These are phyloP conservation scores for Pyrochroa serraticornis DNA, from an alignment of 2,888 invertebrate genomes.

Conservation along the genomic window DNA sequence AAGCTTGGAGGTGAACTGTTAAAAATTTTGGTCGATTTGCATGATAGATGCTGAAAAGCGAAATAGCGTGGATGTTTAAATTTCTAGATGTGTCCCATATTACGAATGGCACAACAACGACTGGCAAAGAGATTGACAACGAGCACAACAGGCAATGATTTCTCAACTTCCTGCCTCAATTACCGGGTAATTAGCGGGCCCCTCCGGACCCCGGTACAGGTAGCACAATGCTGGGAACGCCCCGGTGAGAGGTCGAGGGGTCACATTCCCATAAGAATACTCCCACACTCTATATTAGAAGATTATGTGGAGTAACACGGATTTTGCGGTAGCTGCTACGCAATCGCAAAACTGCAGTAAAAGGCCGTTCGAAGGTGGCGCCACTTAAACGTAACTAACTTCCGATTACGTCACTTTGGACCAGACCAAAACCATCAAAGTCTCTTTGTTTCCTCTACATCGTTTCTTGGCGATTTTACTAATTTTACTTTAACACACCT, in stretches of 20 bases:
- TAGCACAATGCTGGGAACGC: slow-evolving; percentile 59
- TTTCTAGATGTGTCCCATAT: slow-evolving; percentile 13
- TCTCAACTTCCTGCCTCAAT: slow-evolving; percentile 59
- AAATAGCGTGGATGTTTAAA: not conserved
- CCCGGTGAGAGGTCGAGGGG: slow-evolving; percentile 57
- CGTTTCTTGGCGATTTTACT: no score
- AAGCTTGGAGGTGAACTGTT: no score
- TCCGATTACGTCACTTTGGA: no score
- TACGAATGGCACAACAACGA: slow-evolving; percentile 1
- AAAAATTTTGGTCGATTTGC: no score
- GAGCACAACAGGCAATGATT: slow-evolving; percentile 42
- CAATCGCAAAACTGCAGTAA: no score
- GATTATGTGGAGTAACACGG: slow-evolving; percentile 37
- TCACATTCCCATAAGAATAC: slow-evolving; percentile 60
- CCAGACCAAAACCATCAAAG: no score
- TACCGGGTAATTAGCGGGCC: slow-evolving; percentile 56
- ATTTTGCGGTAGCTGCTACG: slow-evolving; percentile 6
- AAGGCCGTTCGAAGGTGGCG: no score
- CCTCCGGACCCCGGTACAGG: slow-evolving; percentile 43
- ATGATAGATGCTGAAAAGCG: no score
- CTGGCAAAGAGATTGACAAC: slow-evolving; percentile 8
- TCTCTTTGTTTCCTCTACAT: no score
- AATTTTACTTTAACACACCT: no score
- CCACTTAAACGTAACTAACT: no score
- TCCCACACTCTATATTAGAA: slow-evolving; percentile 58